These are phyloP conservation scores for Tromatobia lineatoria DNA, from an alignment of 2,888 invertebrate species.

Conservation along the genomic window DNA sequence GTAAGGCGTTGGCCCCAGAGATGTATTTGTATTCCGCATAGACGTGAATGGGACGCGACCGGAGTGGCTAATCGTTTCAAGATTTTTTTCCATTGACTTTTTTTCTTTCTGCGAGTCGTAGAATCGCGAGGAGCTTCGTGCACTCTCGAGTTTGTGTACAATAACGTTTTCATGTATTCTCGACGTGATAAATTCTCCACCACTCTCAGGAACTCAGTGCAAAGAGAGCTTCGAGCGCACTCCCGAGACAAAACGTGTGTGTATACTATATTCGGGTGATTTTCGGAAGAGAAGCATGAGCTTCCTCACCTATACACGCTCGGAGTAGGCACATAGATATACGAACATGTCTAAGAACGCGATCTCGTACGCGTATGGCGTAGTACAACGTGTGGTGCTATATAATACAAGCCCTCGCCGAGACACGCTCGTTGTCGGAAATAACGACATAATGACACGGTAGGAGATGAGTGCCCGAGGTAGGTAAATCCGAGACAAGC, in stretches of 20 bases:
- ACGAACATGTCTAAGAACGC: conserved; percentile 28
- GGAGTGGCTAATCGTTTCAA: conserved; percentile 44
- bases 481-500: conserved; percentile 81
- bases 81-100: neutral
- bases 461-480: conserved; percentile 82
- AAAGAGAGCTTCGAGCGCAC: neutral
- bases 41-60: conserved; percentile 57
- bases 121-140: neutral
- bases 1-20: conserved; percentile 55
- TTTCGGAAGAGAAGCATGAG: conserved; percentile 21
- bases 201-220: neutral
- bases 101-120: conserved; percentile 9
- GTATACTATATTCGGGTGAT: conserved; percentile 33
- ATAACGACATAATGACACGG: conserved; percentile 85
- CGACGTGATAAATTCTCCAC: conserved; percentile 26
- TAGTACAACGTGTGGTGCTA: conserved; percentile 45
- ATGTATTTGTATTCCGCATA: conserved; percentile 61
- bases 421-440: conserved; percentile 85
- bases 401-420: conserved; percentile 72
- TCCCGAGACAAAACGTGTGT: neutral
- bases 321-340: neutral
- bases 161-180: neutral
- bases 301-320: neutral
- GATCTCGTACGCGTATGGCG: conserved; percentile 51
- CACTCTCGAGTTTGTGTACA: neutral